These are phyloP conservation scores for Xiphophorus maculatus DNA, from an alignment of 2,113 vertebrate species.

Conservation along the genomic window DNA sequence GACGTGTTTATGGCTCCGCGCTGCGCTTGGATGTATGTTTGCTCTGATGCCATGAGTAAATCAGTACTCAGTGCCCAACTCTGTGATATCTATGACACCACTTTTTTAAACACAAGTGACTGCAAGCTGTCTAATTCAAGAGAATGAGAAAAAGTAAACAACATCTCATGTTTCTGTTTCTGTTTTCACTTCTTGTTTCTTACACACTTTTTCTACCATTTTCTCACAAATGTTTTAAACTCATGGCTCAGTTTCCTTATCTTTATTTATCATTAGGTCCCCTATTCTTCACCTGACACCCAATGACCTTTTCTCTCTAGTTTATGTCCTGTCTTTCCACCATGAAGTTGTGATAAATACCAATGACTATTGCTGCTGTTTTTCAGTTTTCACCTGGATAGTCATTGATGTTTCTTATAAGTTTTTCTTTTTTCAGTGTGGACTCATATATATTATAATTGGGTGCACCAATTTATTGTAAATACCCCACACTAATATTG, in stretches of 20 bases:
- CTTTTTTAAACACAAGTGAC: slow-evolving; percentile 36
- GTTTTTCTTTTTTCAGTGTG: too few relatives aligned
- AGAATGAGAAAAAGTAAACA: neutral
- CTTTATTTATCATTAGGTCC: slow-evolving; percentile 17
- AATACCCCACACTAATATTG: too few relatives aligned
- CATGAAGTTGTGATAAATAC: slow-evolving; percentile 86
- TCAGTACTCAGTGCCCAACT: slow-evolving; percentile 45
- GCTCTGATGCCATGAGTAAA: slow-evolving; percentile 7
- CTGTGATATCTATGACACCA: slow-evolving; percentile 34
- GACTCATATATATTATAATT: too few relatives aligned
- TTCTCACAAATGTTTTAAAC: neutral
- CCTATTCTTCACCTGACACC: slow-evolving; percentile 12
- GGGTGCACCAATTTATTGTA: too few relatives aligned
- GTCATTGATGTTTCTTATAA: too few relatives aligned
- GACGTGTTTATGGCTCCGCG: slow-evolving; percentile 22
- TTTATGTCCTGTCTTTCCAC: slow-evolving; percentile 19
- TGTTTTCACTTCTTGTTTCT: slow-evolving; percentile 17
- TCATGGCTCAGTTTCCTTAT: neutral
- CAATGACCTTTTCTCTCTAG: slow-evolving; percentile 34
- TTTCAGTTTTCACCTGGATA: too few relatives aligned
- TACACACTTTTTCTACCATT: neutral
- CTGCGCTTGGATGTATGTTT: slow-evolving; percentile 17
- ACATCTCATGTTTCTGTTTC: slow-evolving; percentile 16
- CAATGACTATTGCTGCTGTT: slow-evolving; percentile 17
- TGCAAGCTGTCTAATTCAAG: slow-evolving; percentile 8